Evolutionary conservation across 2,888 invertebrate genomes (phyloP).

Genomic region (Prenolepis imparis): DNA sequence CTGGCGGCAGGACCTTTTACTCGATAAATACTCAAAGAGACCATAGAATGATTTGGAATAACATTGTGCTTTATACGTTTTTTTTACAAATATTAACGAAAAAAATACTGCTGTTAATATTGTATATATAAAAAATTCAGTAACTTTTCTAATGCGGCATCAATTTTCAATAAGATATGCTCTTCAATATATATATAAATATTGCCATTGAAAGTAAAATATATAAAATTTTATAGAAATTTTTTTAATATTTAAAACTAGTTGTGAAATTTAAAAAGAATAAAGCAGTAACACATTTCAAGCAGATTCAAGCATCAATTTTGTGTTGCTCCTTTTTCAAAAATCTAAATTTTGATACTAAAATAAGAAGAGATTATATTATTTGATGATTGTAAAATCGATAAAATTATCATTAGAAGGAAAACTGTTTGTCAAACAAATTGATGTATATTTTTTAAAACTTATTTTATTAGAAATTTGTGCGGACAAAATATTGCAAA

Average conservation of each 20-base stretch:
- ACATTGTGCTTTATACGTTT: not conserved
- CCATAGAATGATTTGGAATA: not conserved
- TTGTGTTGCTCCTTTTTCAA: not conserved
- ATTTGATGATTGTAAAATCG: not conserved
- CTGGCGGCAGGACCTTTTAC: constrained; percentile 42
- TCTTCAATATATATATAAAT: not conserved
- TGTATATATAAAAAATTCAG: too few species aligned
- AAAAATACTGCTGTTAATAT: not conserved
- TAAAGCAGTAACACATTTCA: not conserved
- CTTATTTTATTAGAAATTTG: not conserved
- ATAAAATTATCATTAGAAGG: not conserved
- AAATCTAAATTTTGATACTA: not conserved
- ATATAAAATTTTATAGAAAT: constrained; percentile 6
- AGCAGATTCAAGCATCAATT: not conserved
- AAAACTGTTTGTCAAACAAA: not conserved
- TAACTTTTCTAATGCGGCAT: too few species aligned
- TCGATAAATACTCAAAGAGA: constrained; percentile 59
- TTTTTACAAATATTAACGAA: not conserved
- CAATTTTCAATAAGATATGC: too few species aligned
- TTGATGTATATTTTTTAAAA: not conserved
- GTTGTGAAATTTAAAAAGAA: not conserved
- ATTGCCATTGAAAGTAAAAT: not conserved
- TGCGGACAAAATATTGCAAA: not conserved
- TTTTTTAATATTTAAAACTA: not conserved
- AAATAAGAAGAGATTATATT: constrained; percentile 3